phyloP scores from a whole-genome alignment of 2,888 invertebrate species.

The Dione vanillae region DNA sequence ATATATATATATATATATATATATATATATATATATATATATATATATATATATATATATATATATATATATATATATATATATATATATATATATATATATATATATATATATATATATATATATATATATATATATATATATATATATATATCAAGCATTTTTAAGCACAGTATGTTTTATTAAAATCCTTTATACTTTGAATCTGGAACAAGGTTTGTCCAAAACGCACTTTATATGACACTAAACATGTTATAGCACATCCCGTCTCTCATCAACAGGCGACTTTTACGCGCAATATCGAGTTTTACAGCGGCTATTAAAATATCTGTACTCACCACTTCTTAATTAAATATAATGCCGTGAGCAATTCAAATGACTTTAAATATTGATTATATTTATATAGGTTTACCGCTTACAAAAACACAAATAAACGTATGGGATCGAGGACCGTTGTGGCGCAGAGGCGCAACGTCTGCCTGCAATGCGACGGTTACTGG shows the following conservation, averaged over 20 bases:
- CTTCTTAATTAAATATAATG: constrained; percentile 41
- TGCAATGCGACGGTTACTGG: too few species aligned
- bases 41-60: too few species aligned
- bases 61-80: too few species aligned
- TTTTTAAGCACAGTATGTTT: constrained; percentile 4
- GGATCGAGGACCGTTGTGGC: not conserved
- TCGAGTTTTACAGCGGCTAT: constrained; percentile 60
- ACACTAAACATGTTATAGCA: constrained; percentile 64
- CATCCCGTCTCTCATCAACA: constrained; percentile 55
- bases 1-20: too few species aligned
- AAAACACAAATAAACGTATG: not conserved
- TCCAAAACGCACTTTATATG: constrained; percentile 62
- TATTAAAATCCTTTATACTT: constrained; percentile 36
- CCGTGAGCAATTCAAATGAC: constrained; percentile 22
- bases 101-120: too few species aligned
- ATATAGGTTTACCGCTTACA: not conserved
- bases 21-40: too few species aligned
- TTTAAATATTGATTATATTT: constrained; percentile 15
- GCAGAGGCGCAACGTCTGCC: too few species aligned
- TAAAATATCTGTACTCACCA: constrained; percentile 42
- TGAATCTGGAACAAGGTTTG: constrained; percentile 64
- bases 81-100: too few species aligned
- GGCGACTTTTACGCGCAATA: constrained; percentile 60
- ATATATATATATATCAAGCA: not conserved
- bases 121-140: not conserved